Base-by-base conservation (phyloP, 2,797 vertebrate species). In the Acanthis flammea region DNA sequence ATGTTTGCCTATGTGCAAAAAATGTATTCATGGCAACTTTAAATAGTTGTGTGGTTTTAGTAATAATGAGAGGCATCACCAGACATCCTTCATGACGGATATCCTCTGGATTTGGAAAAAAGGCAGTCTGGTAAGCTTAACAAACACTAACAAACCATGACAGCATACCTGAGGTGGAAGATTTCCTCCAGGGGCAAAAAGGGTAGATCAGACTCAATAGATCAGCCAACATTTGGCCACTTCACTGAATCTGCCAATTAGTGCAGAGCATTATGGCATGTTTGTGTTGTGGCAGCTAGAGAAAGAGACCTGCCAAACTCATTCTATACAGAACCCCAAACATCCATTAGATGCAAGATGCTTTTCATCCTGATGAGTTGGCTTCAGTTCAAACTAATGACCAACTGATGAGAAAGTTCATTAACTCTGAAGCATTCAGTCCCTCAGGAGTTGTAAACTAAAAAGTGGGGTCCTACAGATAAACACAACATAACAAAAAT, bases 301-400 rank as follows among this genome's bases (percentile, higher is more conserved):
- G 79, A 96, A 95, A 94, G 87, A 91, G 87, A 94, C 62, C 91
- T 96, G 94, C 94, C 96, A 97, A 97, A 95, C 87, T 96, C 94
- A 93, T 96, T 95, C 95, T 97, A 96, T 95, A 94, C 86, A 89
- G 87, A 96, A 94, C 84, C 84, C 89, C 94, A 96, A 96, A 97
- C 85, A 95, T 96, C 94, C 85, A 96, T 95, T 94, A 96, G 72
- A 95, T 89, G 94, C 89, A 92, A 92, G 91, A 96, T 94, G 95
- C 95, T 96, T 96, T 97, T 95, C 94, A 95, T 88, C 89, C 94
- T 93, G 91, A 95, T 96, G 92, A 96, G 92, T 94, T 96, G 95
- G 94, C 94, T 86, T 94, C 54, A 70, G 85, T 93, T 95, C 95
- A 96, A 95, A 84, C 72, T 94, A 94, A 95, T 88, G 94, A 87